These are phyloP conservation scores for Hyaena hyaena DNA, from an alignment of 2,113 vertebrate species.

Conservation along the genomic window DNA sequence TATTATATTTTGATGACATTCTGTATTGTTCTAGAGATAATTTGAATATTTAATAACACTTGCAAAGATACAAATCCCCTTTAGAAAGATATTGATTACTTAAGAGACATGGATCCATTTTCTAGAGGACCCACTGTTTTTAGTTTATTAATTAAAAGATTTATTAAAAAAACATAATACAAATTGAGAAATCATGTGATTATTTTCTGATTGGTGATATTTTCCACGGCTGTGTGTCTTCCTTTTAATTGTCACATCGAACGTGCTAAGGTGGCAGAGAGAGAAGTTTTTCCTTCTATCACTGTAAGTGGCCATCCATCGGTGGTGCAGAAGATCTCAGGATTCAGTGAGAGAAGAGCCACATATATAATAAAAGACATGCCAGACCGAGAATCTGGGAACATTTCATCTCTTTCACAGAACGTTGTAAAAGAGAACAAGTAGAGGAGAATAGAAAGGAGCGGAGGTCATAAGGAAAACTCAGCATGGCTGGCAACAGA, in stretches of 20 bases:
- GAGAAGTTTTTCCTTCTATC: neutral
- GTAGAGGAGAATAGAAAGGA: neutral
- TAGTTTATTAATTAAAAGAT: conserved; percentile 1
- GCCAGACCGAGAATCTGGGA: neutral
- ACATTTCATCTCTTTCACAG: conserved; percentile 26
- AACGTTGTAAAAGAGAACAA: conserved; percentile 24
- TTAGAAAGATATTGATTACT: conserved; percentile 63
- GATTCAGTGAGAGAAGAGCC: conserved; percentile 13
- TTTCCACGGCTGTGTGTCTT: conserved; percentile 65
- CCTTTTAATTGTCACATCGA: conserved; percentile 76
- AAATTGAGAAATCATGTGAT: conserved; percentile 45
- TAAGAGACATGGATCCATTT: conserved; percentile 71
- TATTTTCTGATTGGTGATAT: conserved; percentile 38
- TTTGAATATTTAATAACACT: conserved; percentile 74
- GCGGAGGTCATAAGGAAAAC: neutral
- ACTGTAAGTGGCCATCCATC: neutral
- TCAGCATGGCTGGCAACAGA: neutral
- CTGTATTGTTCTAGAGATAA: conserved; percentile 47
- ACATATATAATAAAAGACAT: neutral
- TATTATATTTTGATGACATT: conserved; percentile 66
- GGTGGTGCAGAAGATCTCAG: rapidly evolving
- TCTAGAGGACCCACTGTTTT: neutral
- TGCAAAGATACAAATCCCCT: conserved; percentile 59
- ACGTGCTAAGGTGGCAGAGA: conserved; percentile 59
- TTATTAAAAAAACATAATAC: conserved; percentile 67